Conservation (phyloP, 2,797 vertebrate genomes). For the Malurus splendens region DNA sequence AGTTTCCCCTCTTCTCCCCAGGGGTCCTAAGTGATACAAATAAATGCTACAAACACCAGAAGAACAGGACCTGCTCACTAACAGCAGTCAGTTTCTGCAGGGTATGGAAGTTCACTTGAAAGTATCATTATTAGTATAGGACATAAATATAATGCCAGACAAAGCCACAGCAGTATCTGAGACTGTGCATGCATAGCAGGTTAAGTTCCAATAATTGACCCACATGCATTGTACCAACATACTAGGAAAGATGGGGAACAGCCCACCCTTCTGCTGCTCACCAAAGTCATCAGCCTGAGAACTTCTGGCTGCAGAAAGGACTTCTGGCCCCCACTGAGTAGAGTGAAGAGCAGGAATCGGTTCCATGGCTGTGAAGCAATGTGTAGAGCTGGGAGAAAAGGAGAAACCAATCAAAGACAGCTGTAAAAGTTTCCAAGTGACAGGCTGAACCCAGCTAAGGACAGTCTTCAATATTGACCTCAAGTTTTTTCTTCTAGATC, state of each 20-base stretch:
- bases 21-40: neutral
- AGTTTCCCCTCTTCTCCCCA: neutral
- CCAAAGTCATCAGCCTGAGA: conserved; percentile 82
- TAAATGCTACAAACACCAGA: neutral
- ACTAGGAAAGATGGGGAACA: neutral
- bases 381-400: conserved; percentile 71
- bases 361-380: conserved; percentile 86
- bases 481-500: neutral
- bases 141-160: neutral
- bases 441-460: neutral
- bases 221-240: neutral
- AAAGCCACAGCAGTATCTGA: neutral
- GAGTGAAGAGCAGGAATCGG: conserved; percentile 80
- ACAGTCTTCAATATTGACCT: neutral
- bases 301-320: conserved; percentile 80
- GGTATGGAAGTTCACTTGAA: neutral
- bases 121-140: neutral
- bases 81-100: neutral
- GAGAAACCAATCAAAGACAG: neutral
- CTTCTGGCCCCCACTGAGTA: conserved; percentile 75
- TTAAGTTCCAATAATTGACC: neutral
- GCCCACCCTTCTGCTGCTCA: conserved; percentile 62
- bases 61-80: neutral
- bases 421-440: neutral
- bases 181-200: accelerated